Evolutionary conservation across 2,113 vertebrate genomes (phyloP).

Genomic region (Ursus arctos): DNA sequence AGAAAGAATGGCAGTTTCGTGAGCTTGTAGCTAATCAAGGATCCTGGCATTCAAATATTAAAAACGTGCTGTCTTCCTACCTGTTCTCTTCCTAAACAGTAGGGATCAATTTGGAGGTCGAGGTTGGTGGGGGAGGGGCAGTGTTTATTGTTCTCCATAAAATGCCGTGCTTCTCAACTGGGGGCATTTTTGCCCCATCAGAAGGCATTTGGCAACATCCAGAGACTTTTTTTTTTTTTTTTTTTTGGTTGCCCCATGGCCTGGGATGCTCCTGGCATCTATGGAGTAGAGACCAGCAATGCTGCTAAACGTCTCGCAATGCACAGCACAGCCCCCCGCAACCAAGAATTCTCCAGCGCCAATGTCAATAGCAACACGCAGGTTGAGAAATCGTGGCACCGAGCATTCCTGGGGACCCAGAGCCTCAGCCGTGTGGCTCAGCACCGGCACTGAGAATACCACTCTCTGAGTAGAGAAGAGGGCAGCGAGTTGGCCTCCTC

Average conservation of each 20-base stretch:
- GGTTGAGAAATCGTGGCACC: not conserved
- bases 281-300: not conserved
- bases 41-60: constrained; percentile 56
- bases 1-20: constrained; percentile 46
- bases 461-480: not conserved
- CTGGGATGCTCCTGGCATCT: not conserved
- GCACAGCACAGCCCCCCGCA: not conserved
- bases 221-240: not conserved
- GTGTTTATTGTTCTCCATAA: not conserved
- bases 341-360: not conserved
- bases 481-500: not conserved
- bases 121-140: fast-evolving
- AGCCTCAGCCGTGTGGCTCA: not conserved
- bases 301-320: not conserved
- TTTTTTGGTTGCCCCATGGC: not conserved
- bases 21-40: constrained; percentile 53
- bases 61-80: constrained; percentile 64
- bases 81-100: constrained; percentile 48
- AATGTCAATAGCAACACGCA: not conserved
- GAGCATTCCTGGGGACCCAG: not conserved
- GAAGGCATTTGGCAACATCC: not conserved
- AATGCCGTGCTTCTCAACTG: not conserved
- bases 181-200: not conserved
- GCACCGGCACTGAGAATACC: not conserved
- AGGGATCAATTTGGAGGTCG: not conserved